These are phyloP conservation scores for Megaceryle torquata DNA, from an alignment of 2,113 vertebrate genomes.

Conservation along the genomic window DNA sequence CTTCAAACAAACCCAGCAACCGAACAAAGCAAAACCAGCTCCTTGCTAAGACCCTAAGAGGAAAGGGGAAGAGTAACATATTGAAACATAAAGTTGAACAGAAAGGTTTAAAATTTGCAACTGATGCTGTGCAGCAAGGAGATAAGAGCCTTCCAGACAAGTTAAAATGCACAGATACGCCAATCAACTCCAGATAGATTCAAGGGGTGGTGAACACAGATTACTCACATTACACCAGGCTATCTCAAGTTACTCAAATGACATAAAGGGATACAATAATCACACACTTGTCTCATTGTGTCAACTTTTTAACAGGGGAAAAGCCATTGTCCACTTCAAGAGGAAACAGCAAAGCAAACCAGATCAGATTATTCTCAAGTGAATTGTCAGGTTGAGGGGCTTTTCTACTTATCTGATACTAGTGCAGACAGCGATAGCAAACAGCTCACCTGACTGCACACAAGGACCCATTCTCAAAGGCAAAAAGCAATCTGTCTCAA, in stretches of 20 bases:
- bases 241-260: conserved; percentile 62
- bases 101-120: conserved; percentile 64
- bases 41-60: not conserved
- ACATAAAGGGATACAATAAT: conserved; percentile 70
- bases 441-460: conserved; percentile 34
- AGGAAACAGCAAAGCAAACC: conserved; percentile 58
- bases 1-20: conserved; percentile 46
- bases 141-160: conserved; percentile 62
- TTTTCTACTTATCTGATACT: conserved; percentile 50
- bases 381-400: conserved; percentile 64
- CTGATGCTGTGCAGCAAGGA: conserved; percentile 24
- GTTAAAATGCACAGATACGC: conserved; percentile 44
- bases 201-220: conserved; percentile 33
- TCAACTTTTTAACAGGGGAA: conserved; percentile 66
- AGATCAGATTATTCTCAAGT: conserved; percentile 66
- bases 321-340: conserved; percentile 71
- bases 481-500: conserved; percentile 59
- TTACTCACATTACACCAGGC: conserved; percentile 34
- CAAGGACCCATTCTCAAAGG: conserved; percentile 25
- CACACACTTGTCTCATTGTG: conserved; percentile 70
- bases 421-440: conserved; percentile 14
- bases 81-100: conserved; percentile 50
- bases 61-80: conserved; percentile 19
- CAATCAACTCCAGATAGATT: conserved; percentile 55
- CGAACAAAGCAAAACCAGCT: conserved; percentile 20